Conservation (phyloP, 2,797 vertebrate species). For the Cirrhinus mrigala region DNA sequence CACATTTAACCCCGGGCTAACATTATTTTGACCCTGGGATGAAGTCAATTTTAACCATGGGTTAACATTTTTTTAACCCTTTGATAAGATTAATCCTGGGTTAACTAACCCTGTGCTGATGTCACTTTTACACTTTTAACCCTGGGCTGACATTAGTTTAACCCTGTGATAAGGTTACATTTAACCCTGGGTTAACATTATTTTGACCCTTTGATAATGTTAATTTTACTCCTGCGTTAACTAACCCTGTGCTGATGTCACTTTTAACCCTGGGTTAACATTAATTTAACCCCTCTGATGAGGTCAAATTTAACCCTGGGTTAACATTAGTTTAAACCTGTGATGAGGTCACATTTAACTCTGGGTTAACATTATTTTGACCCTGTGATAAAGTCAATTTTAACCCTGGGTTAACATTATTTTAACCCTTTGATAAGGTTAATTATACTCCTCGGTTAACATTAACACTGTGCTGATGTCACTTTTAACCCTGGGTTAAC, state of each 20-base stretch:
- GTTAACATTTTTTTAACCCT: background rate
- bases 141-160: background rate
- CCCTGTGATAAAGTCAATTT: background rate
- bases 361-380: background rate
- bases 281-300: too few species aligned
- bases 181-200: background rate
- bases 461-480: too few species aligned
- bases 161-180: background rate
- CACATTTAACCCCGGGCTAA: background rate
- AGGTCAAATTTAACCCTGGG: background rate
- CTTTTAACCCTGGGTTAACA: background rate
- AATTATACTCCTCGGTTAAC: too few species aligned
- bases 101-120: background rate
- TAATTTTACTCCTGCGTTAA: too few species aligned
- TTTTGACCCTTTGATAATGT: background rate
- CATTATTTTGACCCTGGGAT: too few species aligned
- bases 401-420: background rate
- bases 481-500: background rate
- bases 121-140: background rate
- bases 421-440: background rate
- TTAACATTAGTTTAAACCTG: background rate
- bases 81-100: background rate
- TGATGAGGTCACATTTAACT: background rate
- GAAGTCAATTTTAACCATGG: too few species aligned
- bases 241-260: background rate